Evolutionary conservation across 2,113 vertebrate genomes (phyloP).

Genomic region (Mionectes macconnelli): DNA sequence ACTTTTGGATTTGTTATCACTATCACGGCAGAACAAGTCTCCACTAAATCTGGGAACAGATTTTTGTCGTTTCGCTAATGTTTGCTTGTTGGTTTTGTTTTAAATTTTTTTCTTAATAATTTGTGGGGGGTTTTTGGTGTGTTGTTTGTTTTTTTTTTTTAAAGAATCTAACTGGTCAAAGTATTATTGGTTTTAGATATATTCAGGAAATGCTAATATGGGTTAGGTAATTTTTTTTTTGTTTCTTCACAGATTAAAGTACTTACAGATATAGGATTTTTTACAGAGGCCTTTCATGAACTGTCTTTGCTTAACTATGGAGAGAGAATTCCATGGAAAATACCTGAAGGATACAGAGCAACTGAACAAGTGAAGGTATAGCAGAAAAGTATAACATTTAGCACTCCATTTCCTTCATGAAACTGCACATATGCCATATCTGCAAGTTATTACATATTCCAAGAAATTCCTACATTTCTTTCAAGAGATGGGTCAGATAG

Average conservation of each 20-base stretch:
- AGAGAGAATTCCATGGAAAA: slow-evolving; percentile 65
- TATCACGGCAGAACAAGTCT: not conserved
- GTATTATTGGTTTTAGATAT: not conserved
- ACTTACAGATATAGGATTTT: slow-evolving; percentile 76
- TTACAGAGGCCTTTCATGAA: slow-evolving; percentile 76
- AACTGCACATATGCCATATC: not conserved
- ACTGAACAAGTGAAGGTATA: slow-evolving; percentile 60
- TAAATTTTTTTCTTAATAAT: not conserved
- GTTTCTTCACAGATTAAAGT: slow-evolving; percentile 72
- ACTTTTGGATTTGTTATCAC: not conserved
- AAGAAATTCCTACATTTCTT: not conserved
- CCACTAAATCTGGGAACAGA: not conserved
- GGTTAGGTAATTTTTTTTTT: not conserved
- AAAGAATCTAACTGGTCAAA: not conserved
- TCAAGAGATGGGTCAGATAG: not conserved
- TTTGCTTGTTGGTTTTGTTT: not conserved
- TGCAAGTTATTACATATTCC: not conserved
- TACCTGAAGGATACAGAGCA: slow-evolving; percentile 62
- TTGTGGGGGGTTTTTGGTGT: not conserved
- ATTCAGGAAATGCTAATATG: not conserved
- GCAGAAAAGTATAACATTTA: not conserved
- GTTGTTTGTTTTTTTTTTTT: not conserved
- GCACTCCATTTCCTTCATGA: not conserved
- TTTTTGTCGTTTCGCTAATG: not conserved
- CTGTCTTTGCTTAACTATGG: slow-evolving; percentile 67